Evolutionary conservation across 2,888 invertebrate species (phyloP).

Genomic region (Apotomis turbidana): DNA sequence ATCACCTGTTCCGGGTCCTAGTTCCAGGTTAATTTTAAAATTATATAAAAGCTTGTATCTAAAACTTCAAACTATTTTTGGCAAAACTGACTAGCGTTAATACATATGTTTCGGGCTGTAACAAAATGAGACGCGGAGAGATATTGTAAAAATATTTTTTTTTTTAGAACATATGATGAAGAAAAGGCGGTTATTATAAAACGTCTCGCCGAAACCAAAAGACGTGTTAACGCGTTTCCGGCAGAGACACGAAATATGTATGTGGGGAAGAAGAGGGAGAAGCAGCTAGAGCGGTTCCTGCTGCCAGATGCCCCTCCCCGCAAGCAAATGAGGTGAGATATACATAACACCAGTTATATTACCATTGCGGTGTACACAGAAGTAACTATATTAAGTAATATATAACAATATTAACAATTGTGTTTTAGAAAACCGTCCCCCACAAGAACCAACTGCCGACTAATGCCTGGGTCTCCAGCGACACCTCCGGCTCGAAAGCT

Average conservation of each 20-base stretch:
- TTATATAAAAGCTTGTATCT: too few relatives aligned
- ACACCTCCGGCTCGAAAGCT: not conserved
- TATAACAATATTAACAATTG: not conserved
- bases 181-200: slow-evolving; percentile 1
- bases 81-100: too few relatives aligned
- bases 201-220: slow-evolving; percentile 2
- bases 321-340: slow-evolving; percentile 6
- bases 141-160: not conserved
- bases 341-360: not conserved
- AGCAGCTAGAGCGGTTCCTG: too few relatives aligned
- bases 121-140: too few relatives aligned
- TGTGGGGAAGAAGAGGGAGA: not conserved
- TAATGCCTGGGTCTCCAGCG: not conserved
- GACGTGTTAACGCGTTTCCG: not conserved
- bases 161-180: slow-evolving; percentile 5
- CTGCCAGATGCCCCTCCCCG: not conserved
- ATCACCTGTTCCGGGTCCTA: too few relatives aligned
- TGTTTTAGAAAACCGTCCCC: slow-evolving; percentile 1
- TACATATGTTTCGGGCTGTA: too few relatives aligned
- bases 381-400: not conserved
- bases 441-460: not conserved
- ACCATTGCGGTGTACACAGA: not conserved
- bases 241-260: not conserved
- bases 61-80: too few relatives aligned
- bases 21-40: too few relatives aligned